Base-by-base conservation (phyloP, 2,113 vertebrate genomes). In the Leuciscus idus region DNA sequence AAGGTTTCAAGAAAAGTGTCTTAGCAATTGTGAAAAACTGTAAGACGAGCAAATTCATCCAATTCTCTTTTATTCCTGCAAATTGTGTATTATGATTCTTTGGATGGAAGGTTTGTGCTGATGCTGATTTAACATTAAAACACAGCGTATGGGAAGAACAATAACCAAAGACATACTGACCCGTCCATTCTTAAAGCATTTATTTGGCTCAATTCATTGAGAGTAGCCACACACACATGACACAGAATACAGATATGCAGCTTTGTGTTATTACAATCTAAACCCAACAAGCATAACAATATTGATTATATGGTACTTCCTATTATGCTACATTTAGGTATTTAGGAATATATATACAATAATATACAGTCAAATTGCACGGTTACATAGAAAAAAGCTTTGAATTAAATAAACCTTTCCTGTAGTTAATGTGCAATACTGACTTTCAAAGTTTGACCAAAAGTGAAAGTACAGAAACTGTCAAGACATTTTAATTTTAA, bases 321-420 rank as follows among this genome's bases (percentile, higher is more conserved):
- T 46, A 23, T 46, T n/a, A 23, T 46, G 70, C 70, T 43, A 43
- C 36, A 73, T n/a, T 5, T 33, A 17, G 28, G 12, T 43, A 73
- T 73, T 46, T 73, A 73, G 70, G 36, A 46, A 73, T n/a, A 74
- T 74, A 26, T 48, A 13, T 74, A 48, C 39, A 74, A 2, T 48
- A 73, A 73, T 73, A 46, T 73, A 73, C 72, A 74, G 72, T n/a
- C 39, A 26, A 26, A 46, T 43, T 43, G 46, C 23, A 73, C 19
- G 4, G 36, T 73, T 74, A 46, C 70, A 74, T n/a, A 73, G 19
- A 39, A 39, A 30, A 74, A 21, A 13, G 6, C 11, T 74, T 46
- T 48, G 33, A 26, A 48, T 74, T 74, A n/a, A 46, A 72, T 72
- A 0, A 43, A 12, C 39, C 39, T 73, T n/a, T 43, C 15, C 39